Base-by-base conservation (phyloP, 2,888 invertebrate genomes). In the Erynnis tages region DNA sequence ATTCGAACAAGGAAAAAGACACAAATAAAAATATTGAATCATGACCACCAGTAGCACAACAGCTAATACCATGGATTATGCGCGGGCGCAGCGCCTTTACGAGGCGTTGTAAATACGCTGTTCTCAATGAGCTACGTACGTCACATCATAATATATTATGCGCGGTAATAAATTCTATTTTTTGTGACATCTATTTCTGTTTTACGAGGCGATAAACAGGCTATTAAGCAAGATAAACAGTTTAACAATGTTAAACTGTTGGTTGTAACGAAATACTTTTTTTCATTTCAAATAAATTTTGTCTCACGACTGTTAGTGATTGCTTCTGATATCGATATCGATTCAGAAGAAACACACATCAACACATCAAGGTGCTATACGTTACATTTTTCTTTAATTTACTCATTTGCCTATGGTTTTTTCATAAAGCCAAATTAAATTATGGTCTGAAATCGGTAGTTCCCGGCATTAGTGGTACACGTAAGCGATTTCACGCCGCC, bases 81-180 rank as follows among this genome's bases (percentile, higher is more conserved):
- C 73, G 72, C 79, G 70, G 67, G 78, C 78, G 74, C 79, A 81
- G 82, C 79, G 72, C 82, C 73, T 87, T 87, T 86, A 85, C 76
- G 81, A 83, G 79, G 59, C 67, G 73, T 67, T 75, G 78, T 85
- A 82, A 84, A 82, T 79, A 74, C 65, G 71, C 71, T 73, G 71
- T 73, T 71, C 72, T 75, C 75, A 73, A 81, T 81, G 73, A 71
- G 63, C 65, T 54, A 69, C 75, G 70, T 73, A 69, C 75, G 71
- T 73, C 70, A 65, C 61, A 58, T 64, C 66, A 62, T 74, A 74
- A 80, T 80, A 79, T 82, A 81, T 78, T n/a, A 71, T 71, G 68
- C 66, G 61, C 62, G 67, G 57, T 69, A 74, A 68, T 78, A 71
- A 77, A 77, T 76, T 76, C 65, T 69, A 75, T 56, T 58, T 54